Evolutionary conservation across 2,113 vertebrate genomes (phyloP).

Genomic region (Siniperca knerii): DNA sequence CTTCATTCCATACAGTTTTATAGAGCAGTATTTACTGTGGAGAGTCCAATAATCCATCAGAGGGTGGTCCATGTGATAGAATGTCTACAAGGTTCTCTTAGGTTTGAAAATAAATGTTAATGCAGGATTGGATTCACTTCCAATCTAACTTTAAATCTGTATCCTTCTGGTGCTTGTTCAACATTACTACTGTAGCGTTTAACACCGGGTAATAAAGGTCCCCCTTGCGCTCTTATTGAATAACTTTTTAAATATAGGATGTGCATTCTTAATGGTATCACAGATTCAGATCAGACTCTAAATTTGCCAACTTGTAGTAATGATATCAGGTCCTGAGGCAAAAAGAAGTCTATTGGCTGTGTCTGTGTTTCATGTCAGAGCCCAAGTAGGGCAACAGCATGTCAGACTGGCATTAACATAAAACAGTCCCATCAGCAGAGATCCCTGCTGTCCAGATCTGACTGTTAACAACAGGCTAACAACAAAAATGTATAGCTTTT

Average conservation of each 20-base stretch:
- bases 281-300: slow-evolving; percentile 1
- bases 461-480: slow-evolving; percentile 15
- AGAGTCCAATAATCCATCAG: neutral
- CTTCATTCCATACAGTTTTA: neutral
- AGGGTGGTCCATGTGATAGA: neutral
- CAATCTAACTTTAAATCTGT: neutral
- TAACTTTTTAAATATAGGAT: neutral
- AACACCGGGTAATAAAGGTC: neutral
- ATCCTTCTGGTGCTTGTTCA: neutral
- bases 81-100: neutral
- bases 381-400: slow-evolving; percentile 28
- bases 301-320: slow-evolving; percentile 20
- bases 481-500: slow-evolving; percentile 6
- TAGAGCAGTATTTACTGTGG: neutral
- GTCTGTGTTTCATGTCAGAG: slow-evolving; percentile 38
- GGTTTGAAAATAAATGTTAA: neutral
- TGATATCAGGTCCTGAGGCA: slow-evolving; percentile 23
- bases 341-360: slow-evolving; percentile 12
- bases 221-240: neutral
- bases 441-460: slow-evolving; percentile 44
- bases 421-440: slow-evolving; percentile 20
- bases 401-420: slow-evolving; percentile 23
- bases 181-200: neutral
- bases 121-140: neutral
- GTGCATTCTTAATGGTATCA: slow-evolving; percentile 8